phyloP scores from a whole-genome alignment of 1,140 invertebrate genomes.

The Phortica variegata region DNA sequence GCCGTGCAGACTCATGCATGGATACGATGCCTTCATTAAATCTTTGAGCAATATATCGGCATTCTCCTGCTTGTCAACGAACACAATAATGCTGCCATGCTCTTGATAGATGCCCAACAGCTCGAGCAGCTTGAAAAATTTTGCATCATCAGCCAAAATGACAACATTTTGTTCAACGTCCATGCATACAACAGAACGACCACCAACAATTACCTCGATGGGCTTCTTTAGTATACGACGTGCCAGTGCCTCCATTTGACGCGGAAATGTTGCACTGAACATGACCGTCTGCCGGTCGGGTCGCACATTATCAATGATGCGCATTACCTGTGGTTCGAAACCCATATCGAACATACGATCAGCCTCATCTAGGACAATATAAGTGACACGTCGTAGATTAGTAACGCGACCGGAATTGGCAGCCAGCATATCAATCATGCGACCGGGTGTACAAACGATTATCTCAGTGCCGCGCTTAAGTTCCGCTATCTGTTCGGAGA shows the following conservation, averaged over 20 bases:
- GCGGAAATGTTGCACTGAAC: conserved; percentile 98
- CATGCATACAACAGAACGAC: conserved; percentile 95
- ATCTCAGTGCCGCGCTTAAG: conserved; percentile 97
- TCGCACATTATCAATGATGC: conserved; percentile 95
- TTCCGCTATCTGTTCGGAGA: conserved; percentile 84
- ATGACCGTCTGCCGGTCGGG: conserved; percentile 98
- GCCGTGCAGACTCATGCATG: conserved; percentile 95
- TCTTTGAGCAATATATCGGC: conserved; percentile 93
- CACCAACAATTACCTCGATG: conserved; percentile 98
- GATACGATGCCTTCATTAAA: conserved; percentile 94
- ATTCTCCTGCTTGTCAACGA: conserved; percentile 99
- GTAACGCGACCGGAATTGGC: conserved; percentile 97
- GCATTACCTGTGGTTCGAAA: conserved; percentile 98
- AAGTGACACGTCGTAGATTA: conserved; percentile 92
- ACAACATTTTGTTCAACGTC: conserved; percentile 97
- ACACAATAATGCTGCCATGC: conserved; percentile 91
- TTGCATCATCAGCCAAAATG: conserved; percentile 93
- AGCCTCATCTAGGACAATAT: conserved; percentile 97
- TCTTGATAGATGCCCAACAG: conserved; percentile 93
- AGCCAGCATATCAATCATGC: conserved; percentile 99
- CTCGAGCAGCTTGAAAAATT: conserved; percentile 97
- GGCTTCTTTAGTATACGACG: conserved; percentile 91
- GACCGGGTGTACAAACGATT: conserved; percentile 97
- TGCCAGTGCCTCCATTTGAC: conserved; percentile 98
- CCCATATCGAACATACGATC: conserved; percentile 99